Percentiles rank a stretch among this genome's conserved stretches.
phyloP scores from a whole-genome alignment of 2,113 vertebrate genomes.

The Carassius carassius region DNA sequence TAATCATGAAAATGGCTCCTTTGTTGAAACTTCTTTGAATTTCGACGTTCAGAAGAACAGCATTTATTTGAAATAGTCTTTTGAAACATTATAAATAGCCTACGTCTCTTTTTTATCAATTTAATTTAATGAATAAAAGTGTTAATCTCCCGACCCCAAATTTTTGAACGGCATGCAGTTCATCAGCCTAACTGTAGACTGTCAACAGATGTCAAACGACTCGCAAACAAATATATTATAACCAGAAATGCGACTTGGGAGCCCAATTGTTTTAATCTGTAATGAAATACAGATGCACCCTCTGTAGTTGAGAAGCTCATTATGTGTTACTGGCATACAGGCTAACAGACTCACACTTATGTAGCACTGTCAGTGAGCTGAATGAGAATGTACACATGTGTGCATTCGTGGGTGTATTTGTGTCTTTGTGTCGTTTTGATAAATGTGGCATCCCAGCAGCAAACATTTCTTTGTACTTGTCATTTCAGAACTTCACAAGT shows the following conservation, averaged over 20 bases:
- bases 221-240: background rate
- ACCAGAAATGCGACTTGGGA: background rate
- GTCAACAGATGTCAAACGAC: background rate
- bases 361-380: slow-evolving; percentile 15
- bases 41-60: background rate
- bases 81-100: background rate
- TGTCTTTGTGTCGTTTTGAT: slow-evolving; percentile 26
- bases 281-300: background rate
- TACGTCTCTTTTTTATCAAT: background rate
- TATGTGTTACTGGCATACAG: background rate
- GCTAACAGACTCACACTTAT: slow-evolving; percentile 2
- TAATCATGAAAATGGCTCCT: background rate
- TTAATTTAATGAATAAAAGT: background rate
- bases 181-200: background rate
- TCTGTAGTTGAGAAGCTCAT: background rate
- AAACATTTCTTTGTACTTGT: slow-evolving; percentile 8
- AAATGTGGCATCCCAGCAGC: slow-evolving; percentile 3
- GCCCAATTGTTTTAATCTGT: background rate
- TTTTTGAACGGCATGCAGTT: background rate
- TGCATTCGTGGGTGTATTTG: slow-evolving; percentile 11
- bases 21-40: background rate
- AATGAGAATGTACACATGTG: background rate
- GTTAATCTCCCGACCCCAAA: background rate
- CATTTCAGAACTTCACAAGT: slow-evolving; percentile 29
- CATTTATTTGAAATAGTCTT: background rate